These are phyloP conservation scores for Eubasilissa regina DNA, from an alignment of 1,140 invertebrate genomes.

Conservation along the genomic window DNA sequence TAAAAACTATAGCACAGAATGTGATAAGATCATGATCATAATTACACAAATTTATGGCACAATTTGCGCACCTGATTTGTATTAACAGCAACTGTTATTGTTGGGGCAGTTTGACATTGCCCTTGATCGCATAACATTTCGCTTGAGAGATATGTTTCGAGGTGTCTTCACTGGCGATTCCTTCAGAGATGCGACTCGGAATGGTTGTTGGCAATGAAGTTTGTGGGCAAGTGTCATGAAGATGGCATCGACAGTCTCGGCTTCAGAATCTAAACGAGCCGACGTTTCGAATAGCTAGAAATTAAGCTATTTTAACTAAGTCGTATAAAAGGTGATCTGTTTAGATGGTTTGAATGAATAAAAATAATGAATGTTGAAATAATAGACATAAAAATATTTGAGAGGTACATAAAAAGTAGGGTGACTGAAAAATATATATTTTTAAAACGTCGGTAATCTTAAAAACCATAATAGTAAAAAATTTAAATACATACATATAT, in stretches of 20 bases:
- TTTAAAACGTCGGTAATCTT: no score
- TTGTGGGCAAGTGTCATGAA: constrained; percentile 89
- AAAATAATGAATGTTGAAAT: no score
- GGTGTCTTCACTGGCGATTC: constrained; percentile 27
- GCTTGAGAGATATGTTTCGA: constrained; percentile 21
- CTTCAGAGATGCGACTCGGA: constrained; percentile 67
- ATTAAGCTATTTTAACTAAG: not conserved
- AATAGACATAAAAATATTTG: no score
- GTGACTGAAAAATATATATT: no score
- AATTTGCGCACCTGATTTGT: not conserved
- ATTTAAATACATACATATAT: no score
- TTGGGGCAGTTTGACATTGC: not conserved
- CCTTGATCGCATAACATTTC: not conserved
- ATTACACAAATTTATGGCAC: constrained; percentile 10
- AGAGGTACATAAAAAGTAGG: no score
- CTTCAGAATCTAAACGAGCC: constrained; percentile 82
- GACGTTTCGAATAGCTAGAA: constrained; percentile 85
- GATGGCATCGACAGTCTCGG: constrained; percentile 87
- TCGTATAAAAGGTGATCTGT: no score
- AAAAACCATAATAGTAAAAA: no score
- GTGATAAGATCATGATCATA: no score
- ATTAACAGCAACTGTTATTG: constrained; percentile 20
- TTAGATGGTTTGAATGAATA: no score
- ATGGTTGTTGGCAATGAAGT: constrained; percentile 78
- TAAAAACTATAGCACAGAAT: no score